These are phyloP conservation scores for Petrocephalus sullivani DNA, from an alignment of 2,797 vertebrate genomes.

Conservation along the genomic window DNA sequence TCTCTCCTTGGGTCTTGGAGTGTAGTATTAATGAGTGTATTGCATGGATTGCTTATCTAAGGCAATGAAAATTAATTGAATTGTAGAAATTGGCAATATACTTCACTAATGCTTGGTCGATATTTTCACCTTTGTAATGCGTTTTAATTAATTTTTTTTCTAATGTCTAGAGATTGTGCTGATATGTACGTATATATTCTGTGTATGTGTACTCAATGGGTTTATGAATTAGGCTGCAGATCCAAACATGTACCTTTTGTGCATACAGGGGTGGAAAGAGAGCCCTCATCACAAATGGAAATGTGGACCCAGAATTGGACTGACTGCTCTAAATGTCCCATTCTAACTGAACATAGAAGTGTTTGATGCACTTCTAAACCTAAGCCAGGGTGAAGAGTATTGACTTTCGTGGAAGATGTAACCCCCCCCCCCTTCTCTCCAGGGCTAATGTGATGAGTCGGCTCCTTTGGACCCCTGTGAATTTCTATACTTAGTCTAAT, in stretches of 20 bases:
- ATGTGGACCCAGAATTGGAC: background rate
- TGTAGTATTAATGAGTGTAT: slow-evolving; percentile 80
- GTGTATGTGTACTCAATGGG: slow-evolving; percentile 71
- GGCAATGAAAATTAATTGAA: slow-evolving; percentile 71
- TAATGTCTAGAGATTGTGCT: slow-evolving; percentile 73
- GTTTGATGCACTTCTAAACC: background rate
- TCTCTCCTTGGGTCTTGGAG: slow-evolving; percentile 46
- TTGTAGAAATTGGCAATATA: slow-evolving; percentile 75
- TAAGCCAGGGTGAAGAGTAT: background rate
- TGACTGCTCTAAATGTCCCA: background rate
- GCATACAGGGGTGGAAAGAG: slow-evolving; percentile 41
- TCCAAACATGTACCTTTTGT: slow-evolving; percentile 35
- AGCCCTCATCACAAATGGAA: background rate
- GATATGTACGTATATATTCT: slow-evolving; percentile 66
- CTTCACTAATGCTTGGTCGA: slow-evolving; percentile 76
- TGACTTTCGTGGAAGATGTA: background rate
- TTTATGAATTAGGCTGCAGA: slow-evolving; percentile 44
- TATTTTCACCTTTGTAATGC: slow-evolving; percentile 75
- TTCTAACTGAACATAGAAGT: background rate
- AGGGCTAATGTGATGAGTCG: background rate
- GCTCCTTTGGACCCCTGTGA: slow-evolving; percentile 25
- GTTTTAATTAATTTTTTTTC: slow-evolving; percentile 53
- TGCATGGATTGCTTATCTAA: slow-evolving; percentile 83
- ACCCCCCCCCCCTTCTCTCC: background rate
- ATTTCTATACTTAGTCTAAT: slow-evolving; percentile 62